Percentiles rank a stretch among this genome's conserved stretches.
Evolutionary conservation across 1,140 invertebrate species (phyloP).

Genomic region (Drosophila grimshawi): DNA sequence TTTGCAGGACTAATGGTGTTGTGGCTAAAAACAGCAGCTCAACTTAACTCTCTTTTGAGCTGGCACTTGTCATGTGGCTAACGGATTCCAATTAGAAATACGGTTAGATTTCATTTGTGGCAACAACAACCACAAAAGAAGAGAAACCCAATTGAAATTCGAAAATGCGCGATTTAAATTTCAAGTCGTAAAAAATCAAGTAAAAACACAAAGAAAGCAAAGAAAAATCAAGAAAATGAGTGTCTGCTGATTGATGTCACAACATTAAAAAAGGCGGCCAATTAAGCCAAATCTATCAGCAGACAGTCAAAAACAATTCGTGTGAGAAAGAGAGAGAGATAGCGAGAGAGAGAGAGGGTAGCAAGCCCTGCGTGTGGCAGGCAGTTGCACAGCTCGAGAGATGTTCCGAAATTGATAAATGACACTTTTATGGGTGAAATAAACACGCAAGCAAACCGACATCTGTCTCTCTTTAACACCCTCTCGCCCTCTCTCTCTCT

Average conservation of each 20-base stretch:
- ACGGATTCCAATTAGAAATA: conserved; percentile 65
- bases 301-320: neutral
- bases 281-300: conserved; percentile 77
- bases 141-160: conserved; percentile 39
- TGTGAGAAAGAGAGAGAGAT: neutral
- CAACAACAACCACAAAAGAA: neutral
- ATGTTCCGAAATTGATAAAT: conserved; percentile 78
- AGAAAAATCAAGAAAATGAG: conserved; percentile 42
- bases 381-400: conserved; percentile 15
- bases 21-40: conserved; percentile 47
- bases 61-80: conserved; percentile 6
- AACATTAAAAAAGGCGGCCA: conserved; percentile 74
- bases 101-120: conserved; percentile 14
- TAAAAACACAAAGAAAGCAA: conserved; percentile 21
- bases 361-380: conserved; percentile 59
- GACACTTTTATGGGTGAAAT: conserved; percentile 80
- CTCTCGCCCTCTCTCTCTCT: neutral
- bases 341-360: neutral
- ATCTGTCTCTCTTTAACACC: neutral
- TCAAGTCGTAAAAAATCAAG: conserved; percentile 41
- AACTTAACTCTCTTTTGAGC: neutral
- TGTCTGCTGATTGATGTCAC: conserved; percentile 76
- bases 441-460: conserved; percentile 41
- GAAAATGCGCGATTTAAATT: conserved; percentile 43
- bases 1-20: conserved; percentile 67